Evolutionary conservation across 2,888 invertebrate genomes (phyloP), one percentile per base, ranked within the genome.

Genomic region (Eupithecia subfuscata): DNA sequence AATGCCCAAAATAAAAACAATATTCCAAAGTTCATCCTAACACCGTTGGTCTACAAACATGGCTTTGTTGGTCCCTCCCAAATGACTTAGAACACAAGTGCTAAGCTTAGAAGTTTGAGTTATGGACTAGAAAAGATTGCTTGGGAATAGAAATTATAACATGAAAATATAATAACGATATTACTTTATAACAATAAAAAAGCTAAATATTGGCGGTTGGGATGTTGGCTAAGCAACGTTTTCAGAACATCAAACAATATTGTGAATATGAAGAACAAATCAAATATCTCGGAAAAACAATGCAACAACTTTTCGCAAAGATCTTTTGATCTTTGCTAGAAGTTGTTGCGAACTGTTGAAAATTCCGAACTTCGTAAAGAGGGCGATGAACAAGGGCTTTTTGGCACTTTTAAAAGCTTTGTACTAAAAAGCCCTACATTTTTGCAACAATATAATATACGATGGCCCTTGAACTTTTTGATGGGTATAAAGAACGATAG

Each of bases 381-480:
- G 70, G 70, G 75, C 63, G 71, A 75, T 71, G 68, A 43, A 64
- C 52, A 75, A 78, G 78, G 43, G 75, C 75, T 74, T 63, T 72
- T 79, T 30, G 73, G 52, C 56, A 70, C 48, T 70, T 81, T 77
- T 75, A 70, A 80, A 77, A 70, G 76, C 84, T 84, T 89, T 87
- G 86, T 88, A 81, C 80, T 77, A 71, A 79, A 84, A 80, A 82
- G 72, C 84, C 82, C 86, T 85, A 79, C 84, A 85, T 81, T 84
- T 82, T 71, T 64, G 84, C 83, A 84, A 90, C 89, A 90, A 90
- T 84, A 85, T n/a, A 81, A 79, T 78, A 80, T 81, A 78, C 71
- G 76, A 84, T 77, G 79, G 75, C 82, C 82, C 88, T 85, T 84
- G 81, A 84, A 83, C 77, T 77, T 72, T 77, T 74, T 83, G 78